Conservation (phyloP, 2,113 vertebrate genomes). For the Oryctolagus cuniculus region mOryCun1.1 NC_091442.1:110574001-110574500, state of each 20-base stretch:
- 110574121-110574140: constrained; percentile 26
- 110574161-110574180: constrained; percentile 20
- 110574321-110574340: constrained; percentile 28
- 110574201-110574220: constrained; percentile 23
- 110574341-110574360: not conserved
- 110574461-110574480: constrained; percentile 45
- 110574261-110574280: constrained; percentile 54
- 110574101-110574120: not conserved
- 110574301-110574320: not conserved
- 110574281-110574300: not conserved
- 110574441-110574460: constrained; percentile 38
- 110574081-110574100: constrained; percentile 1
- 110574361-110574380: constrained; percentile 11
- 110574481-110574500: constrained; percentile 68
- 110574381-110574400: not conserved
- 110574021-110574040: not conserved
- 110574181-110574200: not conserved
- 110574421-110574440: constrained; percentile 49
- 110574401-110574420: not conserved
- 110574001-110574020: not conserved
- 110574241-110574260: not conserved
- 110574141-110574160: not conserved
- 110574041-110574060: constrained; percentile 20
- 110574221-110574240: not conserved
- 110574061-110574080: constrained; percentile 10